These are phyloP conservation scores for Aythya baeri DNA, from an alignment of 2,113 vertebrate genomes.

Conservation along the genomic window DNA sequence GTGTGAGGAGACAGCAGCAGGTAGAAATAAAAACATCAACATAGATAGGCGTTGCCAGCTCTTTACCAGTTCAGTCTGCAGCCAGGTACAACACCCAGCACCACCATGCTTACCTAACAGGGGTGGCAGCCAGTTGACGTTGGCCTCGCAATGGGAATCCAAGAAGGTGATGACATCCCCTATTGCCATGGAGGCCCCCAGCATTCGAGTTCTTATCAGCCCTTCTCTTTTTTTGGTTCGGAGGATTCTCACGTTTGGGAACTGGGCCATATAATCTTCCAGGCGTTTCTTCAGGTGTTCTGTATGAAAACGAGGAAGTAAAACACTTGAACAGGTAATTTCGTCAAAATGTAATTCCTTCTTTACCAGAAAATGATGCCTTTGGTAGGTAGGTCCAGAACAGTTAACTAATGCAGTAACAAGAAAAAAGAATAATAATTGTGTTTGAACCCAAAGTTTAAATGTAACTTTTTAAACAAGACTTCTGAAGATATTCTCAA, in stretches of 20 bases:
- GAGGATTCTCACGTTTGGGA: conserved; percentile 91
- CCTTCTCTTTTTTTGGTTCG: conserved; percentile 94
- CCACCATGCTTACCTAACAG: conserved; percentile 82
- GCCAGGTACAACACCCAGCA: background rate
- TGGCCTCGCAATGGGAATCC: conserved; percentile 97
- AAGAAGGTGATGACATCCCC: conserved; percentile 96
- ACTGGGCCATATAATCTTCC: conserved; percentile 90
- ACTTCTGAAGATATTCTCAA: background rate
- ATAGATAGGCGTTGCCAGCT: background rate
- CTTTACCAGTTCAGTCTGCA: background rate
- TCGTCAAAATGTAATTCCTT: background rate
- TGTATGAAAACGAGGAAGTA: conserved; percentile 24
- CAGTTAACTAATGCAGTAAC: background rate
- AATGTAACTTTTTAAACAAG: background rate
- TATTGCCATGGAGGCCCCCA: conserved; percentile 87
- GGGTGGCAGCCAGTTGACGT: conserved; percentile 97
- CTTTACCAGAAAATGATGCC: background rate
- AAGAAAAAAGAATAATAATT: background rate
- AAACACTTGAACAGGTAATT: background rate
- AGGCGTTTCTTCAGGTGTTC: conserved; percentile 91
- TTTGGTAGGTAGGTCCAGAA: background rate
- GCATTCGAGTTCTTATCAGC: conserved; percentile 91
- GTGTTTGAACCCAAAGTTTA: background rate
- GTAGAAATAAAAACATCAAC: background rate
- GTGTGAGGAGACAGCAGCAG: background rate